phyloP scores from a whole-genome alignment of 1,140 invertebrate genomes.

The Heliconius himera region DNA sequence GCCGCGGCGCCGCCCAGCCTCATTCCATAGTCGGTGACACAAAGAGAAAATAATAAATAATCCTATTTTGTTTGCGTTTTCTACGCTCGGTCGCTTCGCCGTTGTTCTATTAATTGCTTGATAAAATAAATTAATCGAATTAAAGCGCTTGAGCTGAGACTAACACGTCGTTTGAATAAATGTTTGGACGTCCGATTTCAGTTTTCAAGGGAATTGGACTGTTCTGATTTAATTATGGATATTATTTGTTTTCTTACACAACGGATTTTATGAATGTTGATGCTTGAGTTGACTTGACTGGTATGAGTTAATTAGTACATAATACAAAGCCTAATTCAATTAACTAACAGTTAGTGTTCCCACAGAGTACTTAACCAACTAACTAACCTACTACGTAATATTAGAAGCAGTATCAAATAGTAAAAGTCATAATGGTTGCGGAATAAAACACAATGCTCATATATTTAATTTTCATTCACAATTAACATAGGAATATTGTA shows the following conservation, averaged over 20 bases:
- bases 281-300: not conserved
- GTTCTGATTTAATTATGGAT: slow-evolving; percentile 62
- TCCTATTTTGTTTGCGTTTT: slow-evolving; percentile 76
- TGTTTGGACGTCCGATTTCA: slow-evolving; percentile 64
- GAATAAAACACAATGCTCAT: too few relatives aligned
- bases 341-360: not conserved
- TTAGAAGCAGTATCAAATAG: too few relatives aligned
- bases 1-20: slow-evolving; percentile 60
- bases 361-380: not conserved
- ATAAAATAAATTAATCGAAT: slow-evolving; percentile 79
- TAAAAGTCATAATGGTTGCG: too few relatives aligned
- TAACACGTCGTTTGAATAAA: slow-evolving; percentile 67
- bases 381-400: too few relatives aligned
- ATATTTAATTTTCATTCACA: too few relatives aligned
- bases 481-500: too few relatives aligned
- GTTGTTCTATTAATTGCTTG: slow-evolving; percentile 75
- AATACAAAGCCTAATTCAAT: not conserved
- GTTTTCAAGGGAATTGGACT: slow-evolving; percentile 54
- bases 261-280: not conserved
- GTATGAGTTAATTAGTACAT: not conserved
- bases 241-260: slow-evolving; percentile 47
- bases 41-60: slow-evolving; percentile 79
- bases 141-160: slow-evolving; percentile 62
- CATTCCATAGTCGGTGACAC: slow-evolving; percentile 57
- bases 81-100: slow-evolving; percentile 70